Evolutionary conservation across 2,113 vertebrate genomes (phyloP).

Genomic region (Silurus glanis): DNA sequence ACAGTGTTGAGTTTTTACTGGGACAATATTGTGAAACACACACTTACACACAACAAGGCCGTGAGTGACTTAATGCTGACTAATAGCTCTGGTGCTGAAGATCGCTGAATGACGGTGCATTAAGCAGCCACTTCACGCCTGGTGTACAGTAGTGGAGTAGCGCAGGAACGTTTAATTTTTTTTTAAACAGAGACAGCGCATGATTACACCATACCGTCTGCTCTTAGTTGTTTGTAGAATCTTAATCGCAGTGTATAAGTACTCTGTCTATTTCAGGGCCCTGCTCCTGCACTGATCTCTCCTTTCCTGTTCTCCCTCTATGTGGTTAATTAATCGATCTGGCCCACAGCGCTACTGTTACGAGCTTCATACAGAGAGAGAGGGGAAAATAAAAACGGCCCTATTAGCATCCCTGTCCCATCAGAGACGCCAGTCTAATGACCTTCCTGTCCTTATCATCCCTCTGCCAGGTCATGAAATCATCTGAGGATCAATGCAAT

Average conservation of each 20-base stretch:
- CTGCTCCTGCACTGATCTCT: background rate
- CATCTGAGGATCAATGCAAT: background rate
- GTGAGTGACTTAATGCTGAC: conserved; percentile 11
- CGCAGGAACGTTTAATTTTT: background rate
- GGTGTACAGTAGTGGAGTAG: background rate
- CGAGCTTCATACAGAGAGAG: conserved; percentile 34
- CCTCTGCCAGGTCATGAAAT: conserved; percentile 11
- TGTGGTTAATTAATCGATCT: conserved; percentile 19
- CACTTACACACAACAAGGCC: background rate
- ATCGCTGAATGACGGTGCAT: conserved; percentile 2
- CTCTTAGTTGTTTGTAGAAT: background rate
- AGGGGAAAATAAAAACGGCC: conserved; percentile 18
- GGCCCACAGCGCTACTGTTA: conserved; percentile 39
- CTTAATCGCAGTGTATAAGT: background rate
- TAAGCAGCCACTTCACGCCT: background rate
- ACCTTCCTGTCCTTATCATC: conserved; percentile 46
- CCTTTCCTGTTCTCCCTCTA: background rate
- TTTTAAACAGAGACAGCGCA: background rate
- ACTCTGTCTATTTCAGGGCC: background rate
- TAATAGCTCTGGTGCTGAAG: background rate
- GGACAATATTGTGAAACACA: background rate
- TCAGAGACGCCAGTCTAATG: conserved; percentile 54
- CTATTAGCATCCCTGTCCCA: conserved; percentile 42
- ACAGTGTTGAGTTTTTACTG: conserved; percentile 11
- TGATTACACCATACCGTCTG: background rate